Conservation (phyloP, 1,140 invertebrate genomes). For the Eciton burchellii region DNA sequence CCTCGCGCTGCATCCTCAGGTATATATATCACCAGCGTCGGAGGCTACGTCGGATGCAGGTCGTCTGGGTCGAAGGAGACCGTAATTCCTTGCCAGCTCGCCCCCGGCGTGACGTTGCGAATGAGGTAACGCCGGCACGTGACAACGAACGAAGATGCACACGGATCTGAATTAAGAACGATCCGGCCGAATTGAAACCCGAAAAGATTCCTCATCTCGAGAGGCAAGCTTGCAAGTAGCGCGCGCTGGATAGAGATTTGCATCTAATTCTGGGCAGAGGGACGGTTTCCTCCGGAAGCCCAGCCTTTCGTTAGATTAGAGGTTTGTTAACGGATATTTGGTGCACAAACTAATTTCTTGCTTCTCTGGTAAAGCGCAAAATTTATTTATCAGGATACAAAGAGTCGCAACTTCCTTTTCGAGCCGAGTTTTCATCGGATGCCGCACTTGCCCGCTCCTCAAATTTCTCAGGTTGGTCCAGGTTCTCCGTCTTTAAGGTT, state of each 20-base stretch:
- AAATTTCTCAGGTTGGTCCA: no score
- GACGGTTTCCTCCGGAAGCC: no score
- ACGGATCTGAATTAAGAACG: conserved; percentile 14
- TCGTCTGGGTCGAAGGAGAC: conserved; percentile 70
- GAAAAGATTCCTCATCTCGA: neutral
- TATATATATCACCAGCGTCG: conserved; percentile 76
- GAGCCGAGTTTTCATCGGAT: no score
- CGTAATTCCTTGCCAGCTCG: conserved; percentile 75
- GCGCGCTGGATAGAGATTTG: no score
- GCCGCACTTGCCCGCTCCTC: no score
- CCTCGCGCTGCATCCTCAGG: conserved; percentile 9
- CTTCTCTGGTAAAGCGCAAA: no score
- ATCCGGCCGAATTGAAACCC: neutral
- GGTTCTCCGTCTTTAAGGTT: no score
- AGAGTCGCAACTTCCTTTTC: no score
- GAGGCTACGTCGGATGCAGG: conserved; percentile 74
- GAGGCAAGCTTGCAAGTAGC: neutral
- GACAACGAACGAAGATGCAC: conserved; percentile 24
- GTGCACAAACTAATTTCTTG: neutral
- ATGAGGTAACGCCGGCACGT: conserved; percentile 27
- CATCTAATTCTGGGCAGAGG: no score
- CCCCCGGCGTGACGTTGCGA: conserved; percentile 30
- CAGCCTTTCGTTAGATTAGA: neutral
- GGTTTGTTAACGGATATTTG: no score
- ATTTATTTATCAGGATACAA: no score